Evolutionary conservation across 2,888 invertebrate species (phyloP), one percentile per base, ranked within the genome.

Genomic region (Dexiosoma caninum): DNA sequence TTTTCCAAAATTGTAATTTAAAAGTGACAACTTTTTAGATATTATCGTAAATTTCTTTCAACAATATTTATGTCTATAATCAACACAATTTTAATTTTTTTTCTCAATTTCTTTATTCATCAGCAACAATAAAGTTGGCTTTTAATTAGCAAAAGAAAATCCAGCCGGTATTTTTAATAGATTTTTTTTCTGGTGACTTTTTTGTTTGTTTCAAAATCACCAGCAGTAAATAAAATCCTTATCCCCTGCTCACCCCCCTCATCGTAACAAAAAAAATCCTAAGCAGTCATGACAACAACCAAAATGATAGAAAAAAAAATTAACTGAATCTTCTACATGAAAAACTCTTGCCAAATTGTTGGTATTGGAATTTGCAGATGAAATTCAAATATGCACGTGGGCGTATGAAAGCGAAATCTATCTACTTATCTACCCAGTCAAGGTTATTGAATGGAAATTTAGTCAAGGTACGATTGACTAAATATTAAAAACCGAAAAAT

Each of bases 331-430:
- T 51, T 51, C 40, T 30, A n/a, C 6, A 32, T 57, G 35, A 53
- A 57, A 66, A 35, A 30, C 16, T 40, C 37, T 67, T 67, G 51
- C 49, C 40, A 66, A 75, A 40, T 19, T 67, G 57, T 35, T 21
- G 55, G 44, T 55, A 55, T 72, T 64, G 14, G 21, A 44, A 64
- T 64, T 37, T 55, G 35, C 32, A 32, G 23, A 64, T 59, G 46
- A n/a, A 10, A 49, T 59, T 32, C 1, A 67, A 67, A 67, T 32
- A 42, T 42, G 40, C 21, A 23, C 10, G 74, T 75, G 74, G 66
- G 74, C 40, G 74, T 66, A 40, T 30, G 6, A 27, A 27, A 27
- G 6, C 3, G 6, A 27, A 27, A 27, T 27, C n/a, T 55, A 30
- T 21, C 32, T 8, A 19, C 30, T 30, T 8, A 19, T 35, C 35